Base-by-base conservation (phyloP, 2,888 invertebrate species). In the Orgyia antiqua region DNA sequence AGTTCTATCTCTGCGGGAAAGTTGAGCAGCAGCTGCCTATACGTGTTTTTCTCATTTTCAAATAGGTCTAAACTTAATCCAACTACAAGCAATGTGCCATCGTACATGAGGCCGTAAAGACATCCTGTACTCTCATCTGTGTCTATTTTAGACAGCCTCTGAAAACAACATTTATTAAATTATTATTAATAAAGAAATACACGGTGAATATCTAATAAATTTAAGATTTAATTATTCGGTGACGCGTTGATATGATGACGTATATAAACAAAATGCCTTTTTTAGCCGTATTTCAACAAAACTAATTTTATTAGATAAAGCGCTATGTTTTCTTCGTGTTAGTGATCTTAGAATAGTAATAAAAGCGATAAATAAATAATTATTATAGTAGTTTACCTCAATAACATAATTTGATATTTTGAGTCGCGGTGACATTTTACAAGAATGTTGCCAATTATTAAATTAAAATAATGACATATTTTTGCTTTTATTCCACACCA, bases 1-100 rank as follows among this genome's bases (percentile, higher is more conserved):
- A 93, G 78, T 73, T 94, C 93, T 37, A 94, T 74, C 68, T 94
- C 94, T 2, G 92, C 91, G 9, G 94, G 94, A 56, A 94, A 89
- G 54, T 90, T 90, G 13, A 92, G 82, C 42, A 89, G 86, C 20
- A 91, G 62, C 42, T 87, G 79, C 21, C 74, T 78, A 42, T 87
- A 80, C n/a, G 77, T 67, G 44, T 79, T 78, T 58, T 86, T 75
- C 61, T 86, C 78, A 76, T 83, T 80, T 30, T 90, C 88, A 55
- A 90, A 87, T 31, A 84, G 82, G 66, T 92, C 91, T 53, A 92
- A 74, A 60, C 91, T 90, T 51, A 93, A 87, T 28, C 92, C 91
- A 42, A 94, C 73, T 31, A 94, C 89, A 17, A 91, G 84, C 33
- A 93, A 71, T 17, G 90, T 91, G 34, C 92, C 90, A 58, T 93